phyloP scores from a whole-genome alignment of 2,113 vertebrate species.

The Microtus ochrogaster region DNA sequence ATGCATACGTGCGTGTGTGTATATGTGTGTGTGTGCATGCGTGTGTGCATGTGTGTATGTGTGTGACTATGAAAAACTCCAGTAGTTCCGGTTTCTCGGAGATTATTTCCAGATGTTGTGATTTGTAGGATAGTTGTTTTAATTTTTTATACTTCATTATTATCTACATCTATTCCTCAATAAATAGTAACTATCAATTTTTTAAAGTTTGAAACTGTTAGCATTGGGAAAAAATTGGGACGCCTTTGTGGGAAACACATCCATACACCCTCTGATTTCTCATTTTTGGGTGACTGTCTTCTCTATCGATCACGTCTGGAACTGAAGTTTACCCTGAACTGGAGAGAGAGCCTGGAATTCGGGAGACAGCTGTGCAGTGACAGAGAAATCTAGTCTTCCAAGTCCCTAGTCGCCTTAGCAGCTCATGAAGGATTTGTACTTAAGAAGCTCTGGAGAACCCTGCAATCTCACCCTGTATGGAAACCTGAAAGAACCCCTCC shows the following conservation, averaged over 20 bases:
- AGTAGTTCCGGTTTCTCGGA: neutral
- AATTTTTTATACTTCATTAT: neutral
- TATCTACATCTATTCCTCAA: conserved; percentile 1
- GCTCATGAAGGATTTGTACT: neutral
- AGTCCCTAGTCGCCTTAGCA: neutral
- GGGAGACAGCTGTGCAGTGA: too few relatives aligned
- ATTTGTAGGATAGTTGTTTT: neutral
- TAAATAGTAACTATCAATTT: neutral
- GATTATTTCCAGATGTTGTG: neutral
- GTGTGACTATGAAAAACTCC: neutral
- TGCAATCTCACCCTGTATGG: neutral
- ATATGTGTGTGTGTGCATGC: neutral
- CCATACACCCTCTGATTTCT: fast-evolving
- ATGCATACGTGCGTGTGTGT: neutral
- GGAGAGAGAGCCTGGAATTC: too few relatives aligned
- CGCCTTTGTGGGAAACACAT: neutral
- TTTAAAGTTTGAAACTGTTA: neutral
- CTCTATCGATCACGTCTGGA: fast-evolving
- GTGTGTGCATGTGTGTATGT: neutral
- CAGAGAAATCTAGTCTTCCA: neutral
- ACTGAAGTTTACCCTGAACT: fast-evolving
- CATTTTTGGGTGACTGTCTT: fast-evolving
- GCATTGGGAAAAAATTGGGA: neutral
- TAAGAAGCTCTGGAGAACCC: too few relatives aligned
- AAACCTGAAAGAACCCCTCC: neutral